These are phyloP conservation scores for Triops longicaudatus DNA, from an alignment of 1,140 invertebrate genomes.

Conservation along the genomic window DNA sequence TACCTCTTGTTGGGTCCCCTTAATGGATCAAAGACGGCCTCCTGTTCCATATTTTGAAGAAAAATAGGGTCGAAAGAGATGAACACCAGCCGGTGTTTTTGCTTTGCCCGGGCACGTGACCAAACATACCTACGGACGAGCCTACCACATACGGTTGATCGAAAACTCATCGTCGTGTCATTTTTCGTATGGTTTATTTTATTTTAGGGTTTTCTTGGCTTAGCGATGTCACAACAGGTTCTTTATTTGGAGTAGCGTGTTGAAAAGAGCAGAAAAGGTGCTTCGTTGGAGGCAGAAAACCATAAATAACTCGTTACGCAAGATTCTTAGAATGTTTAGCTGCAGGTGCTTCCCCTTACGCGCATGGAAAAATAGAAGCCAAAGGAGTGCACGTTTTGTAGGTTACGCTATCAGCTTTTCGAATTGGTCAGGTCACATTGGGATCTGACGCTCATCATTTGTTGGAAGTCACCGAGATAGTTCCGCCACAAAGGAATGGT, in stretches of 20 bases:
- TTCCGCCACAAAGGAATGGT: neutral
- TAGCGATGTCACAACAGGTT: neutral
- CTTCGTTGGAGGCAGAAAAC: no score
- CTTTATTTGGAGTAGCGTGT: neutral
- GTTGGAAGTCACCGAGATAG: neutral
- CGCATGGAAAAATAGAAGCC: neutral
- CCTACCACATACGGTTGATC: neutral
- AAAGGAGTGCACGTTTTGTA: neutral
- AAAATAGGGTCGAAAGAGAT: neutral
- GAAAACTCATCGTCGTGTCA: no score
- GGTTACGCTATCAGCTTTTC: neutral
- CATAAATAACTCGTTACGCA: no score
- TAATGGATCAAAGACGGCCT: neutral
- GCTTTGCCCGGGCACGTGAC: neutral
- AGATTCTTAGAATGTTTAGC: no score
- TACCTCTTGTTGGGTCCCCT: neutral
- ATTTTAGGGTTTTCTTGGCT: neutral
- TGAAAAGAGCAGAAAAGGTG: neutral
- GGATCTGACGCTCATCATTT: neutral
- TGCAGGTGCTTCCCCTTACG: no score
- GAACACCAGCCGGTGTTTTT: neutral
- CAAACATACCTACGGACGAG: neutral
- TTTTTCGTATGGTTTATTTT: no score
- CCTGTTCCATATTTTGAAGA: neutral
- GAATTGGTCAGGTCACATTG: neutral